Base-by-base conservation (phyloP, 2,888 invertebrate genomes). In the Pristionchus arcanus region DNA sequence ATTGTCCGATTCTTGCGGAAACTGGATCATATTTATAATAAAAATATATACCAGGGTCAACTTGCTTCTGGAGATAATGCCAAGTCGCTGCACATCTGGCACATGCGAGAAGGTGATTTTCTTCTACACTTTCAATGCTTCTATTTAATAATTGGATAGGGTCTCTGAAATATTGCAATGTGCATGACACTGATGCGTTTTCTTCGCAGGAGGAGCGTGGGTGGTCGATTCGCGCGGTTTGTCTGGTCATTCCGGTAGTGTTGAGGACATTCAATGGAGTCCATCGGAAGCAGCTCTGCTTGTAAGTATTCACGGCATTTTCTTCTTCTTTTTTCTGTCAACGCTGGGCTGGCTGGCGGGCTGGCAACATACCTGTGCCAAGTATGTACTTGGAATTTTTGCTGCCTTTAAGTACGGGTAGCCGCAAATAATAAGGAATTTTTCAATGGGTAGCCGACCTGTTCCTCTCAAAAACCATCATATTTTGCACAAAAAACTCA, bases 261-360 rank as follows among this genome's bases (percentile, higher is more conserved):
- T 99, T 21, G 99, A 99, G 96, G 99, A 99, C 95, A 96, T 99
- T 91, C 98, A 99, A 95, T 99, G 99, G 99, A 98, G 98, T 90
- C 98, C 98, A 2, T 98, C 97, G 96, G 99, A 99, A 96, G 96
- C 95, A 25, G 96, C 97, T 96, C 98, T 98, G 97, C 90, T 95
- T 74, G 89, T 89, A 21, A 55, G 88, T 25, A 13, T 34, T 87
- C n/a, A 16, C 55, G 55, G 15, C 2, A 25, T 81, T 81, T 31
- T 59, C 59, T 59, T 59, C 59, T 59, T 59, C 15, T 59, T 16
- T 16, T 59, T 59, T 59, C 59, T 25, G n/a, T n/a, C n/a, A n/a
- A n/a, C n/a, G n/a, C n/a, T n/a, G n/a, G n/a, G n/a, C n/a, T n/a
- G n/a, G n/a, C n/a, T n/a, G n/a, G n/a, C n/a, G n/a, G n/a, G n/a